Evolutionary conservation across 1,140 invertebrate species (phyloP).

Genomic region (Ooceraea biroi): DNA sequence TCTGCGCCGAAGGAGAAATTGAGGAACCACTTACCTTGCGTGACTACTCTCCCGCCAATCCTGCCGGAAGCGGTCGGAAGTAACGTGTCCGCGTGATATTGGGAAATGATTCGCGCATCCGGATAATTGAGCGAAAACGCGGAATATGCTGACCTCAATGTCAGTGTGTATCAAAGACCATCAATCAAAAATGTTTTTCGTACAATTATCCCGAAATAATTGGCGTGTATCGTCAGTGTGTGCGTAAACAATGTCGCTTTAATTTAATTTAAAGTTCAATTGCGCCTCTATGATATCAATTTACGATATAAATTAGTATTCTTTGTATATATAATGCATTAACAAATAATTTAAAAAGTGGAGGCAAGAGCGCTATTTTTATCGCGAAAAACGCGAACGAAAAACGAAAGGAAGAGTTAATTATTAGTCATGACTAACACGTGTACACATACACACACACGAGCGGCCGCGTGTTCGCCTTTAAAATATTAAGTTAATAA

Average conservation of each 20-base stretch:
- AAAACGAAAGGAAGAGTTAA: not conserved
- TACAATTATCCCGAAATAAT: not conserved
- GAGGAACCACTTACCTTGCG: conserved; percentile 70
- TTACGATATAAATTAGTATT: not conserved
- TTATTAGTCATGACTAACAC: not conserved
- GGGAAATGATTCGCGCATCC: conserved; percentile 33
- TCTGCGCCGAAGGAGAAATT: conserved; percentile 16
- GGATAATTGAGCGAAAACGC: conserved; percentile 30
- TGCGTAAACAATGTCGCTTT: not conserved
- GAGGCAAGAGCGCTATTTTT: not conserved
- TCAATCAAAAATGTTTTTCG: not conserved
- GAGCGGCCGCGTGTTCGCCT: too few relatives aligned
- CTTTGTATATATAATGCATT: not conserved
- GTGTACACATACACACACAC: too few relatives aligned
- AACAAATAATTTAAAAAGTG: not conserved
- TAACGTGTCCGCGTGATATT: conserved; percentile 1
- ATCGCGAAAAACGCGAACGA: not conserved
- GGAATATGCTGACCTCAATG: not conserved
- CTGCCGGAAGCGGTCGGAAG: conserved; percentile 22
- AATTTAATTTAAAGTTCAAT: too few relatives aligned
- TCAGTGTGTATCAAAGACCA: not conserved
- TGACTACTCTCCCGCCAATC: conserved; percentile 24
- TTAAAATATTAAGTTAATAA: not conserved
- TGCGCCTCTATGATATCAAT: not conserved
- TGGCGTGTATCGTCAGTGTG: too few relatives aligned